Evolutionary conservation across 2,888 invertebrate species (phyloP).

Genomic region (Euphydryas editha): DNA sequence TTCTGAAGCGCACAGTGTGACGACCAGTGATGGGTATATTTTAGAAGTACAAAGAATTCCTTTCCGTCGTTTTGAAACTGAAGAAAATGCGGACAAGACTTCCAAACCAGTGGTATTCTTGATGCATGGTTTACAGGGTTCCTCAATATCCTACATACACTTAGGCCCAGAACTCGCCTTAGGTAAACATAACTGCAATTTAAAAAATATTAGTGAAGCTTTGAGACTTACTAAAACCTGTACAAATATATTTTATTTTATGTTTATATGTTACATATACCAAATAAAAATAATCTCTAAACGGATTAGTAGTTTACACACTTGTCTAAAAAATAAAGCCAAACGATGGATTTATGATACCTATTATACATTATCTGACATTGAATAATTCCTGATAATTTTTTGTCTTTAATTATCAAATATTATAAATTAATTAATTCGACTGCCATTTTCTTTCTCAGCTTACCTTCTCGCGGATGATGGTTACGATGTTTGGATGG

Average conservation of each 20-base stretch:
- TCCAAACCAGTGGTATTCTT: conserved; percentile 50
- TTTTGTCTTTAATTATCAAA: too few relatives aligned
- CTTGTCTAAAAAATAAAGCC: too few relatives aligned
- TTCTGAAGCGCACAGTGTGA: conserved; percentile 48
- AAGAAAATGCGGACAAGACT: conserved; percentile 13
- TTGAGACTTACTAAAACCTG: too few relatives aligned
- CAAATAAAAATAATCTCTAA: too few relatives aligned
- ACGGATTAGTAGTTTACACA: too few relatives aligned
- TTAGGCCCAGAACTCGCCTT: conserved; percentile 46
- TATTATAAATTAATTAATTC: background rate
- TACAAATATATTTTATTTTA: too few relatives aligned
- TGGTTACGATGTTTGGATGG: conserved; percentile 91
- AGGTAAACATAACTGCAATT: conserved; percentile 40
- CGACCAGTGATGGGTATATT: conserved; percentile 54
- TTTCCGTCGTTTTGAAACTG: conserved; percentile 39
- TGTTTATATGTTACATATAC: too few relatives aligned
- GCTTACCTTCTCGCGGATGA: conserved; percentile 85
- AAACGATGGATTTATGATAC: too few relatives aligned
- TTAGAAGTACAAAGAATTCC: conserved; percentile 55
- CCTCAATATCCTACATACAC: conserved; percentile 45
- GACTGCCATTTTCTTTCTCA: background rate
- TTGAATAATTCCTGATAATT: too few relatives aligned
- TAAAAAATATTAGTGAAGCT: too few relatives aligned
- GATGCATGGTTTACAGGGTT: conserved; percentile 52
- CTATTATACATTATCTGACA: too few relatives aligned